Evolutionary conservation across 2,888 invertebrate genomes (phyloP).

Genomic region (Drepanosiphum platanoidis): DNA sequence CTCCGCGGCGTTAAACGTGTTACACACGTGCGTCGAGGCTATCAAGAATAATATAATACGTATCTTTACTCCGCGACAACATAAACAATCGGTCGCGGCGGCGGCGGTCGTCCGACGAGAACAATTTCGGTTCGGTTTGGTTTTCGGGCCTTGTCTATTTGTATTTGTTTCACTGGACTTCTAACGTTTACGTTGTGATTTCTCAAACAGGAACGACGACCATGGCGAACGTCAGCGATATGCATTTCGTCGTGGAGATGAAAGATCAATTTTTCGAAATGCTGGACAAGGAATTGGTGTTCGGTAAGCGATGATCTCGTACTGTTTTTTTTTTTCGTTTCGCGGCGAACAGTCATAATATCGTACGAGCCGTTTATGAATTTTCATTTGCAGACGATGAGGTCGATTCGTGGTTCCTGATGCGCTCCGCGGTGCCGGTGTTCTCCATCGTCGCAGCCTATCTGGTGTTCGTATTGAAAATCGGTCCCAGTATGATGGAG

Average conservation of each 20-base stretch:
- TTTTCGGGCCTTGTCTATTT: not conserved
- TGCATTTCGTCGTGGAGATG: not conserved
- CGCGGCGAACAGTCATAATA: not conserved
- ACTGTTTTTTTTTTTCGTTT: too few species aligned
- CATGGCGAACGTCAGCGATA: conserved; percentile 18
- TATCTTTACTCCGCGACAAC: too few species aligned
- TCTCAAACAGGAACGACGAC: not conserved
- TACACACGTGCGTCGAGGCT: not conserved
- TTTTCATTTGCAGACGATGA: conserved; percentile 71
- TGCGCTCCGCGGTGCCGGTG: conserved; percentile 74
- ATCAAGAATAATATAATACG: not conserved
- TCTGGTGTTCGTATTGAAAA: conserved; percentile 66
- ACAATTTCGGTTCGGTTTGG: too few species aligned
- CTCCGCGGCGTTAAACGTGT: not conserved
- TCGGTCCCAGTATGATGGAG: conserved; percentile 36
- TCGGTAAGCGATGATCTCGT: conserved; percentile 50
- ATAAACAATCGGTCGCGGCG: too few species aligned
- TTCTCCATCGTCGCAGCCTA: conserved; percentile 72
- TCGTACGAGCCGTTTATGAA: not conserved
- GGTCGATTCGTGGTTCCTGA: conserved; percentile 75
- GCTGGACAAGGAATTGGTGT: conserved; percentile 41
- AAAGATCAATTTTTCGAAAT: not conserved
- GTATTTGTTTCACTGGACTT: not conserved
- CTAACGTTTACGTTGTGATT: not conserved
- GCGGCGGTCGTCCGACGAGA: too few species aligned